These are phyloP conservation scores for Phortica magna DNA, from an alignment of 2,888 invertebrate genomes.

Conservation along the genomic window DNA sequence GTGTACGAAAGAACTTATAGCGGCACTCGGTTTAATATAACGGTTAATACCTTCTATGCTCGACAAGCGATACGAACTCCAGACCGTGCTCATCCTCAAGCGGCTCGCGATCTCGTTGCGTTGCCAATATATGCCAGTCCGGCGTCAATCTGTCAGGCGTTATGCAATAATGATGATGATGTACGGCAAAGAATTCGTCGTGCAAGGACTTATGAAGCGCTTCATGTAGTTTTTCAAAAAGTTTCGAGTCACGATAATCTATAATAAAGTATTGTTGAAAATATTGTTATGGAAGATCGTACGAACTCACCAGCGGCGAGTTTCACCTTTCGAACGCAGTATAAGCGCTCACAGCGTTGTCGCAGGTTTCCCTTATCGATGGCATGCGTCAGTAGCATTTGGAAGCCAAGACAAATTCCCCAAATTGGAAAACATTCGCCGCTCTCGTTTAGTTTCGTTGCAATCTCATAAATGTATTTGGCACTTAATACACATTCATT, in stretches of 20 bases:
- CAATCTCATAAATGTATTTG: constrained; percentile 83
- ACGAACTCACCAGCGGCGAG: constrained; percentile 81
- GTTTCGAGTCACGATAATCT: constrained; percentile 82
- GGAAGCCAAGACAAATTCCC: constrained; percentile 93
- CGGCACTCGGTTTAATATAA: not conserved
- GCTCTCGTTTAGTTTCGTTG: constrained; percentile 82
- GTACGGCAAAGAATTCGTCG: constrained; percentile 83
- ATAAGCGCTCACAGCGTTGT: constrained; percentile 80
- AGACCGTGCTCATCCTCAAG: constrained; percentile 83
- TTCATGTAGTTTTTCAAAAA: constrained; percentile 82
- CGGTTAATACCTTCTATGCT: constrained; percentile 80
- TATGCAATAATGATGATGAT: constrained; percentile 86
- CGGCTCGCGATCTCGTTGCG: constrained; percentile 53
- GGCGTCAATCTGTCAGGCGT: constrained; percentile 77
- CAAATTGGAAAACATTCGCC: constrained; percentile 90
- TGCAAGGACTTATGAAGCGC: constrained; percentile 81
- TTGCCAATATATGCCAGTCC: constrained; percentile 84
- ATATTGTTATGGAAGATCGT: not conserved
- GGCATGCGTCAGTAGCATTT: constrained; percentile 84
- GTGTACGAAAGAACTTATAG: constrained; percentile 42
- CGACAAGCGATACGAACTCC: constrained; percentile 87
- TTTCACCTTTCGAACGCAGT: constrained; percentile 82
- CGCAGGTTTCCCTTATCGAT: constrained; percentile 80
- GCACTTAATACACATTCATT: constrained; percentile 84
- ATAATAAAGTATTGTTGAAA: not conserved